Evolutionary conservation across 2,113 vertebrate species (phyloP).

Genomic region (Fulica atra): DNA sequence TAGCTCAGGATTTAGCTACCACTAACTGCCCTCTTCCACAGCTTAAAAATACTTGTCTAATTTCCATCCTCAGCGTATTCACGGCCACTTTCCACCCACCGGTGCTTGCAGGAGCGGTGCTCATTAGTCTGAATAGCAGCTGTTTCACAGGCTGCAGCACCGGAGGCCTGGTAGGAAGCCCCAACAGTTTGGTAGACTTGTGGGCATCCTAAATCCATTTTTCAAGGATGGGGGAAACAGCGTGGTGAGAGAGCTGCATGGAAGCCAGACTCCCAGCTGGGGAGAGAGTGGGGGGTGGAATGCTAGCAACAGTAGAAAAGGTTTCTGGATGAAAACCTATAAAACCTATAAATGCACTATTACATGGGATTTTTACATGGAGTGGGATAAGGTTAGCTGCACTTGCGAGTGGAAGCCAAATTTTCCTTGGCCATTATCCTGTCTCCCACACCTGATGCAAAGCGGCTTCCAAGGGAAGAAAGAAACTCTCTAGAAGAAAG

Average conservation of each 20-base stretch:
- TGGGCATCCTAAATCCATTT: slow-evolving; percentile 57
- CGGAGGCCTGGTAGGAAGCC: not conserved
- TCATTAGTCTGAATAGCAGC: slow-evolving; percentile 49
- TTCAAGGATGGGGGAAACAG: slow-evolving; percentile 31
- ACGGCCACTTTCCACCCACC: slow-evolving; percentile 5
- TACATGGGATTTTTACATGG: slow-evolving; percentile 43
- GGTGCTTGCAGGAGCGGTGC: not conserved
- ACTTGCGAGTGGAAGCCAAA: not conserved
- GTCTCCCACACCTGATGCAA: not conserved
- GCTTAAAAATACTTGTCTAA: slow-evolving; percentile 14
- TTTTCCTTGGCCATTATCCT: not conserved
- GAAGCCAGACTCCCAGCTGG: slow-evolving; percentile 50
- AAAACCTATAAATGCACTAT: slow-evolving; percentile 46
- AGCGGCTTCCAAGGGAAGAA: not conserved
- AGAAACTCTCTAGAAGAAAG: not conserved
- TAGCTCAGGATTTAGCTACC: not conserved
- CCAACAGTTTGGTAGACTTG: not conserved
- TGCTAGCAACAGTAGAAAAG: slow-evolving; percentile 30
- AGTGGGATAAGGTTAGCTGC: not conserved
- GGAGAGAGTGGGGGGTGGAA: not conserved
- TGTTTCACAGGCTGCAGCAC: slow-evolving; percentile 51
- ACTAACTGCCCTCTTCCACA: not conserved
- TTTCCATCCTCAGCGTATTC: slow-evolving; percentile 41
- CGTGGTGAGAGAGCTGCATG: not conserved
- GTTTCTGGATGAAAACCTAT: slow-evolving; percentile 45